These are phyloP conservation scores for Anguilla rostrata DNA, from an alignment of 2,113 vertebrate species.

Conservation along the genomic window DNA sequence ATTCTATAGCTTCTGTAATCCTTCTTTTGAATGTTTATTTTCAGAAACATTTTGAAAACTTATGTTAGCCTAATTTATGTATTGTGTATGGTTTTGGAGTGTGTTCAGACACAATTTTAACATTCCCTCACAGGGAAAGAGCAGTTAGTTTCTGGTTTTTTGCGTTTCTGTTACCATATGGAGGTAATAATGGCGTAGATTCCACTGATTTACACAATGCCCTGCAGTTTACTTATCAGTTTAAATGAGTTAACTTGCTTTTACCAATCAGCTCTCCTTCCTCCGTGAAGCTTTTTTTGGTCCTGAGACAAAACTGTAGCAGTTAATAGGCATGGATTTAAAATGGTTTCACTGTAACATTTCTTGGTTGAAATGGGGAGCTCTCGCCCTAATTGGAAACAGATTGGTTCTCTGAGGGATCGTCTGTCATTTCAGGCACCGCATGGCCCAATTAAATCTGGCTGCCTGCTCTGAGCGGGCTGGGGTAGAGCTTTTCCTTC, in stretches of 20 bases:
- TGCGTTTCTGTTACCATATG: background rate
- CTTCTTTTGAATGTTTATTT: background rate
- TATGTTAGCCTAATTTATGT: background rate
- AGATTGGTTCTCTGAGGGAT: background rate
- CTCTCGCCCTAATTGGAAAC: conserved; percentile 8
- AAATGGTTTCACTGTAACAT: background rate
- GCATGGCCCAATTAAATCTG: conserved; percentile 12
- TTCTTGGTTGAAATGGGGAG: background rate
- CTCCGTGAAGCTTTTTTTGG: background rate
- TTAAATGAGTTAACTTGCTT: background rate
- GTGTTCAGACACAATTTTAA: background rate
- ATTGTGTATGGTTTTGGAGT: background rate
- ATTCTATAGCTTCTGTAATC: background rate
- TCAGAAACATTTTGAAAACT: background rate
- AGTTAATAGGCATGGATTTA: background rate
- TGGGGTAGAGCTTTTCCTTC: too few species aligned
- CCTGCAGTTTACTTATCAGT: background rate
- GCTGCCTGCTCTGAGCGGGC: too few species aligned
- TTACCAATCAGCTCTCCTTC: too few species aligned
- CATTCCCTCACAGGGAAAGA: background rate
- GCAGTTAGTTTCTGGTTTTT: background rate
- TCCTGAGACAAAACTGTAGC: background rate
- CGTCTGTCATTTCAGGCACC: background rate
- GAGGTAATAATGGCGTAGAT: background rate
- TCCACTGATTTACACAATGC: background rate